phyloP scores from a whole-genome alignment of 2,113 vertebrate genomes.

The Pomatostomus ruficeps region DNA sequence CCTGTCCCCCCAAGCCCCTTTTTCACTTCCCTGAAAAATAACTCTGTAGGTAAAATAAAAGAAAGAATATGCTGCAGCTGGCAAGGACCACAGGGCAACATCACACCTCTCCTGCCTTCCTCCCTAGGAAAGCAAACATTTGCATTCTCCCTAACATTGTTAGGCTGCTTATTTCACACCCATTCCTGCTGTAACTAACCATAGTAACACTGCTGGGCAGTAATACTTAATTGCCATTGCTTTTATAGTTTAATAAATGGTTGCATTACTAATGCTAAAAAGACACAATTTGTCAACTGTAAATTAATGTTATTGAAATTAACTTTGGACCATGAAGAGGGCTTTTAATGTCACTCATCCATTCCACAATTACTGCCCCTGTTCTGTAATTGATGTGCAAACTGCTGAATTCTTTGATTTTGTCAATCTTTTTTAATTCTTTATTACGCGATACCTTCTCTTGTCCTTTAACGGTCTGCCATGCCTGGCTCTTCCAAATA shows the following conservation, averaged over 20 bases:
- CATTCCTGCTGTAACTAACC: not conserved
- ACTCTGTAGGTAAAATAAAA: not conserved
- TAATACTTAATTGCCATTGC: constrained; percentile 63
- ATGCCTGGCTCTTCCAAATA: not conserved
- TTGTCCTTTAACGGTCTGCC: not conserved
- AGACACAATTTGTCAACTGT: constrained; percentile 43
- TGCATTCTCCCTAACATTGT: not conserved
- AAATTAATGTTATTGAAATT: constrained; percentile 64
- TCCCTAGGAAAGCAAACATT: not conserved
- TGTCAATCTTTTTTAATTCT: constrained; percentile 39
- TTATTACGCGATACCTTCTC: not conserved
- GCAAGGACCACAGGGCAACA: not conserved
- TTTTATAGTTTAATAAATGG: constrained; percentile 64
- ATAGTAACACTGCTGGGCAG: not conserved
- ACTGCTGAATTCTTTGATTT: constrained; percentile 36
- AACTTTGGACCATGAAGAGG: constrained; percentile 37
- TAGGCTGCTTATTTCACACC: constrained; percentile 29
- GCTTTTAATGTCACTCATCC: constrained; percentile 54
- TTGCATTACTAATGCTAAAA: constrained; percentile 35
- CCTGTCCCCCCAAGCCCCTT: fast-evolving
- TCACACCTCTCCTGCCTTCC: not conserved
- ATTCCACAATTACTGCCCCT: constrained; percentile 14
- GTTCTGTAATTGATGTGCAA: constrained; percentile 21
- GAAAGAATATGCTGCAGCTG: not conserved
- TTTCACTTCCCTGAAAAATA: not conserved